These are phyloP conservation scores for Paraescarpia echinospica DNA, from an alignment of 1,140 invertebrate genomes.

Conservation along the genomic window DNA sequence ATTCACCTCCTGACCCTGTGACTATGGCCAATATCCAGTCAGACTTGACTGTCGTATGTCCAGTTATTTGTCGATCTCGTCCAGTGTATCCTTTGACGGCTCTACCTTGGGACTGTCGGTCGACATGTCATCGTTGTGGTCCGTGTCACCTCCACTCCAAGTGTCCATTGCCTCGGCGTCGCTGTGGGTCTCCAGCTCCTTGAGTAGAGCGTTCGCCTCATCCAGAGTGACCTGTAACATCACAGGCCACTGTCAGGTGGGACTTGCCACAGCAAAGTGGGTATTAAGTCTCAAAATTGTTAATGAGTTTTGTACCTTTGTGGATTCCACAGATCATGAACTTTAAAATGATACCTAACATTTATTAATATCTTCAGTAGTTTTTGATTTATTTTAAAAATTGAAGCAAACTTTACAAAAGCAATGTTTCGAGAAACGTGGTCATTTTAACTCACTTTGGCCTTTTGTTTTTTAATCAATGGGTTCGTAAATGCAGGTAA, in stretches of 20 bases:
- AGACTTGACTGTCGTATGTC: background rate
- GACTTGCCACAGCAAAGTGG: no score
- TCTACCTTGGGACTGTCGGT: background rate
- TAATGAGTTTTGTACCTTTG: no score
- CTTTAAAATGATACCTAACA: no score
- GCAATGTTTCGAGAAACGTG: no score
- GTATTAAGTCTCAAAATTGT: no score
- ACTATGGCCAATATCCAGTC: background rate
- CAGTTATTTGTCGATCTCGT: background rate
- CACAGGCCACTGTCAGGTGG: conserved; percentile 10
- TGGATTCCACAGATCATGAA: no score
- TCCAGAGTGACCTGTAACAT: conserved; percentile 56
- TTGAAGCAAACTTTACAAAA: no score
- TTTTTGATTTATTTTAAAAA: no score
- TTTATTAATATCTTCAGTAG: no score
- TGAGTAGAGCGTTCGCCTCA: conserved; percentile 59
- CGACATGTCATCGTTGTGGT: background rate
- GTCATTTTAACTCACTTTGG: no score
- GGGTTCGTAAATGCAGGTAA: no score
- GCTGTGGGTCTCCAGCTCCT: conserved; percentile 48
- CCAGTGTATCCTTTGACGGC: background rate
- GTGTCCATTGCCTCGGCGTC: background rate
- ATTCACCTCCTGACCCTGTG: background rate
- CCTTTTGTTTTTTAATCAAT: no score
- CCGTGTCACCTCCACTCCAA: background rate